These are phyloP conservation scores for Bursaphelenchus mucronatus DNA, from an alignment of 1,140 invertebrate genomes.

Conservation along the genomic window DNA sequence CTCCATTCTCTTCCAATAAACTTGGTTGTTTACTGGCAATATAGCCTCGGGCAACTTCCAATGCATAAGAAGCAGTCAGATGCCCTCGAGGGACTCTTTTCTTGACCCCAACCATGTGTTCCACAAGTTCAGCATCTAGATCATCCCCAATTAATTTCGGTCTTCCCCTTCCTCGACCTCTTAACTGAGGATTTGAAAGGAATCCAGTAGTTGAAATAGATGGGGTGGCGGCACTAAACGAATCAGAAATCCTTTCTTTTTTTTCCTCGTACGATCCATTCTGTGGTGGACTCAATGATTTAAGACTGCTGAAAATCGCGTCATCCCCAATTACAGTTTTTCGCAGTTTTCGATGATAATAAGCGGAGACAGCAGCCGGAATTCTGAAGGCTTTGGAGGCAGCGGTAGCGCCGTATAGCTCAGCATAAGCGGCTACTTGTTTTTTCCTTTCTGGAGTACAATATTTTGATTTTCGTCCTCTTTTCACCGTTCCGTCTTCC, in stretches of 20 bases:
- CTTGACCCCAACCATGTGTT: slow-evolving; percentile 56
- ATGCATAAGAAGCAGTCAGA: slow-evolving; percentile 54
- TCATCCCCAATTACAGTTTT: slow-evolving; percentile 2
- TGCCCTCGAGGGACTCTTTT: slow-evolving; percentile 43
- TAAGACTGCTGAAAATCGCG: neutral
- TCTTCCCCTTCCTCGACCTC: slow-evolving; percentile 53
- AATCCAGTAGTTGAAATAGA: neutral
- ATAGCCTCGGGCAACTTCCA: slow-evolving; percentile 51
- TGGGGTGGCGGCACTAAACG: too few relatives aligned
- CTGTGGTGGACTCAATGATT: too few relatives aligned
- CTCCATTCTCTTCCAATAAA: slow-evolving; percentile 54
- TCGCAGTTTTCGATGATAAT: slow-evolving; percentile 43
- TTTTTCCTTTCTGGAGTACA: slow-evolving; percentile 42
- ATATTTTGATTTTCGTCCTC: slow-evolving; percentile 48
- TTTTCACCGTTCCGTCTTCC: slow-evolving; percentile 13
- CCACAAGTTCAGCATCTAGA: slow-evolving; percentile 58
- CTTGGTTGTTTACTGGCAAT: slow-evolving; percentile 54
- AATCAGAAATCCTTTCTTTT: too few relatives aligned
- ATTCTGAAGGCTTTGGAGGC: slow-evolving; percentile 52
- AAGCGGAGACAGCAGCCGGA: slow-evolving; percentile 44
- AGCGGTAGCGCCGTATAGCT: slow-evolving; percentile 43
- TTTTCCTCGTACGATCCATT: too few relatives aligned
- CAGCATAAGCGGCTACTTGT: slow-evolving; percentile 43
- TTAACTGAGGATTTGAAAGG: slow-evolving; percentile 22
- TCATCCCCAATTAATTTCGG: slow-evolving; percentile 60